Evolutionary conservation across 2,888 invertebrate species (phyloP).

Genomic region (Parnassius smintheus): DNA sequence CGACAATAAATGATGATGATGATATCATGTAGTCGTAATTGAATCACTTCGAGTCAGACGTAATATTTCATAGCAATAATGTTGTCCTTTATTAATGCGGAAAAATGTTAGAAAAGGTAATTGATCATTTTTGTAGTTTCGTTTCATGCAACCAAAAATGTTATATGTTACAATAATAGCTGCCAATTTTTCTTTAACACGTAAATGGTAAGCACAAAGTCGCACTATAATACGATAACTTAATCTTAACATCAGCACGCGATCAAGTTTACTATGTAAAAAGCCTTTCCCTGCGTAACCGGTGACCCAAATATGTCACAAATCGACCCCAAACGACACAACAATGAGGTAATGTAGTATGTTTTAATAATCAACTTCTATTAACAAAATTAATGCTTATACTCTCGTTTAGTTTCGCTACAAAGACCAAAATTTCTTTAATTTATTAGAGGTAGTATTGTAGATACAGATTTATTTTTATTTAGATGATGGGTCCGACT

Average conservation of each 20-base stretch:
- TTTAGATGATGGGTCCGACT: too few species aligned
- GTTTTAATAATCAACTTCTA: conserved; percentile 21
- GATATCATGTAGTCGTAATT: too few species aligned
- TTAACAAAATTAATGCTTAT: conserved; percentile 5
- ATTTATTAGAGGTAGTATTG: too few species aligned
- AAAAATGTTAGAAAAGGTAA: too few species aligned
- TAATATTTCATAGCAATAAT: too few species aligned
- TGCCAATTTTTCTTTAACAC: conserved; percentile 11
- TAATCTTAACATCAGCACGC: conserved; percentile 27
- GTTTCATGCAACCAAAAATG: conserved; percentile 3
- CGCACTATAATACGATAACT: conserved; percentile 20
- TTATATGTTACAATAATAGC: conserved; percentile 3
- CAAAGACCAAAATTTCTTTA: too few species aligned
- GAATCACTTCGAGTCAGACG: too few species aligned
- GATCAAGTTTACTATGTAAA: conserved; percentile 14
- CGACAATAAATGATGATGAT: too few species aligned
- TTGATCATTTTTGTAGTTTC: background rate
- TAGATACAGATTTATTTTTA: too few species aligned
- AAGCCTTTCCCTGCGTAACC: conserved; percentile 22
- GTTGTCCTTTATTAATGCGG: too few species aligned
- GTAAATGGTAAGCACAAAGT: conserved; percentile 17
- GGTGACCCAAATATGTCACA: conserved; percentile 26
- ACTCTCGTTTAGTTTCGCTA: background rate
- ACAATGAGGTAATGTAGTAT: conserved; percentile 19
- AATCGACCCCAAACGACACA: conserved; percentile 24